Conservation (phyloP, 2,113 vertebrate genomes). For the Psephotus haematonotus region DNA sequence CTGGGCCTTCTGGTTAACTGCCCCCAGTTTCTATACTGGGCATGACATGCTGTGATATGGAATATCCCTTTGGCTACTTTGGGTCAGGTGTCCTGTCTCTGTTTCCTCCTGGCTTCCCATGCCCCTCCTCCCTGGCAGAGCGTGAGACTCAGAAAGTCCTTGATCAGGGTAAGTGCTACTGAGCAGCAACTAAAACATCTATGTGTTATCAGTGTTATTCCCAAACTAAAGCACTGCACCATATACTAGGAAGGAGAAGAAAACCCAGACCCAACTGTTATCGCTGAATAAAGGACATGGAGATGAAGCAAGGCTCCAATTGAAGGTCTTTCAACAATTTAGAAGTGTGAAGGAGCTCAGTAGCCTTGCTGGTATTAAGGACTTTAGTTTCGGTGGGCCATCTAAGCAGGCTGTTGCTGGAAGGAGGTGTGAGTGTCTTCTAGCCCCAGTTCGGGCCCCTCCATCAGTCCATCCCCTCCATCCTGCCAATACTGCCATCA, state of each 20-base stretch:
- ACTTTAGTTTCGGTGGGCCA: not conserved
- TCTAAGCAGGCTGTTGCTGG: not conserved
- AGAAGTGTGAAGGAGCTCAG: not conserved
- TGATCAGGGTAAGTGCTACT: not conserved
- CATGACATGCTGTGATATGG: not conserved
- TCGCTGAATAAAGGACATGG: not conserved
- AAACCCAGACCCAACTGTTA: not conserved
- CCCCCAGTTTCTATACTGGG: not conserved
- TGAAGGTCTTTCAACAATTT: not conserved
- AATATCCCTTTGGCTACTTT: not conserved
- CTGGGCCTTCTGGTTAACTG: not conserved
- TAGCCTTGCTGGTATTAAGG: not conserved
- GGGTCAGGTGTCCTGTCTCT: not conserved
- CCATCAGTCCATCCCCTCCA: not conserved
- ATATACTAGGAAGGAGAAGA: not conserved
- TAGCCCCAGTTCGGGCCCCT: accelerated
- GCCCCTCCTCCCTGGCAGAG: not conserved
- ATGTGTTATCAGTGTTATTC: not conserved
- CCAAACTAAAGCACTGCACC: not conserved
- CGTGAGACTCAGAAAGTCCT: not conserved
- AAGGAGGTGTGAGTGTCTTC: not conserved
- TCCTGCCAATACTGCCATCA: accelerated
- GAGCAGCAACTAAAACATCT: not conserved
- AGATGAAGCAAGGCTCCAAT: not conserved
- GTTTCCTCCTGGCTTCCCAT: not conserved